phyloP scores from a whole-genome alignment of 1,140 invertebrate species.

The Uloborus diversus region DNA sequence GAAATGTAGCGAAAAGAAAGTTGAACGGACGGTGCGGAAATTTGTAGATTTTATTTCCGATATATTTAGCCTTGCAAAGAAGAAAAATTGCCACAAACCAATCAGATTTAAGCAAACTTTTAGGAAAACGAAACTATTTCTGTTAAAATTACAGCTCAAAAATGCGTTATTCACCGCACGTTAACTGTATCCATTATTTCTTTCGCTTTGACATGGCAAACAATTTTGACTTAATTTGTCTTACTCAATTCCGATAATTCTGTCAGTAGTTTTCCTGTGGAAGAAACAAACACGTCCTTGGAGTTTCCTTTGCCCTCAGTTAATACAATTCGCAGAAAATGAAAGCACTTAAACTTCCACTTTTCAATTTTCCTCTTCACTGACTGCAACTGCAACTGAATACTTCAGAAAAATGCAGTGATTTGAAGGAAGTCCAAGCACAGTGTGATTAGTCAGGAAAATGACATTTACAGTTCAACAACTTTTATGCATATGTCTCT shows the following conservation, averaged over 20 bases:
- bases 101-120: no score
- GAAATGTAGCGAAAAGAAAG: no score
- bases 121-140: no score
- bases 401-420: background rate
- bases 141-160: no score
- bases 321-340: slow-evolving; percentile 24
- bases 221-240: background rate
- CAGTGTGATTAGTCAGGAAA: slow-evolving; percentile 19
- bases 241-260: background rate
- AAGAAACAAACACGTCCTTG: background rate
- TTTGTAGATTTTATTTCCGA: no score
- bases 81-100: no score
- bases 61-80: no score
- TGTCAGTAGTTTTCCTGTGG: background rate
- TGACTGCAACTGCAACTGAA: slow-evolving; percentile 14
- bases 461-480: slow-evolving; percentile 35
- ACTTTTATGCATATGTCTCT: background rate
- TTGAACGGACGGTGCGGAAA: no score
- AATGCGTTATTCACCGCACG: no score
- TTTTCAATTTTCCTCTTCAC: slow-evolving; percentile 36
- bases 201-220: background rate
- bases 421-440: slow-evolving; percentile 10
- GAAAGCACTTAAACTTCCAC: background rate
- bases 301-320: background rate
- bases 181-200: background rate